phyloP scores from a whole-genome alignment of 1,140 invertebrate genomes.

The Doryteuthis pealeii region DNA sequence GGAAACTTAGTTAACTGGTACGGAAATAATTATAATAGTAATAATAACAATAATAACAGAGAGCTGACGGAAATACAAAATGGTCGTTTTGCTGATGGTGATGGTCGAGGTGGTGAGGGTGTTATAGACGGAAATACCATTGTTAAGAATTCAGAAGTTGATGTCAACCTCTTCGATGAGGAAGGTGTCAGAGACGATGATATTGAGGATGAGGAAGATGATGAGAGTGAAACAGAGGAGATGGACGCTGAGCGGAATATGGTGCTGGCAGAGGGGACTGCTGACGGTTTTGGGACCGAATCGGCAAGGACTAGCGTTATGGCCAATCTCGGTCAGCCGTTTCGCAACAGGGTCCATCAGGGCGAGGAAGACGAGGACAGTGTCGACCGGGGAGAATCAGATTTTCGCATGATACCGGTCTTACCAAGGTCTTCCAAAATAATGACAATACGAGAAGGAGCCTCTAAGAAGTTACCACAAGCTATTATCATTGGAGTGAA shows the following conservation, averaged over 20 bases:
- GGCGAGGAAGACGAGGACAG: not conserved
- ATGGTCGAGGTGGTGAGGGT: too few relatives aligned
- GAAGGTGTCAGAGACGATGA: too few relatives aligned
- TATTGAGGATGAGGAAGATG: not conserved
- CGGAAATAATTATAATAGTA: not conserved
- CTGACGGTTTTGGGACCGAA: not conserved
- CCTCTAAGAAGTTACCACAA: constrained; percentile 41
- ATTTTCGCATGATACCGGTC: not conserved
- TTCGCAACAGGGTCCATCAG: too few relatives aligned
- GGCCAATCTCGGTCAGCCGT: too few relatives aligned
- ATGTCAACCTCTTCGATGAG: too few relatives aligned
- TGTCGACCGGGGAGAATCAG: not conserved
- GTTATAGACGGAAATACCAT: too few relatives aligned
- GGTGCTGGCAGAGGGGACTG: too few relatives aligned
- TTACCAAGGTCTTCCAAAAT: not conserved
- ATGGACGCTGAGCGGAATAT: not conserved
- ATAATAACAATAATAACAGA: not conserved
- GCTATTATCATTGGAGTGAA: constrained; percentile 62
- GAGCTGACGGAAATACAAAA: too few relatives aligned
- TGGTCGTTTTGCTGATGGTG: too few relatives aligned
- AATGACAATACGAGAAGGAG: not conserved
- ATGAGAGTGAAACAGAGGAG: not conserved
- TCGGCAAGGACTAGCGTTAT: not conserved
- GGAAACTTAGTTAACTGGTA: not conserved
- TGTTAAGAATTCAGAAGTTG: too few relatives aligned